Base-by-base conservation (phyloP, 2,113 vertebrate genomes). In the Alouatta palliata region DNA sequence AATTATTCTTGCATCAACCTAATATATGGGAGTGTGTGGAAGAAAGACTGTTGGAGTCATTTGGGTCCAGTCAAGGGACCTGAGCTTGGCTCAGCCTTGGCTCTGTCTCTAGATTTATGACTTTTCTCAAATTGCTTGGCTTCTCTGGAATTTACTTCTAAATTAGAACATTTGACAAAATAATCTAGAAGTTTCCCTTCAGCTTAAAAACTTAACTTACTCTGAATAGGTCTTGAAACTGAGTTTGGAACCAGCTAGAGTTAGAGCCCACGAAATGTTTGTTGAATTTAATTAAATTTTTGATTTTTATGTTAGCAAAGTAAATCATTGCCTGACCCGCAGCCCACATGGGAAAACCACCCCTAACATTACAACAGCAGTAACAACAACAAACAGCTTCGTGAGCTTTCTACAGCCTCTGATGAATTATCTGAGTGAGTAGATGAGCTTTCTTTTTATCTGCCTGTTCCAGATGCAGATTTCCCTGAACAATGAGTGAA, bases 141-240 rank as follows among this genome's bases (percentile, higher is more conserved):
- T 54, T 90, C 70, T 76, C 79, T 52, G 35, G 52, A 64, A 47
- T 84, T 85, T 32, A 45, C 25, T 20, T 90, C 40, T 77, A 91
- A 49, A 30, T 32, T 58, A 40, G 30, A 37, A 76, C 56, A 16
- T 56, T 88, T 77, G 47, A 77, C 43, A 77, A 91, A 91, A 84
- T 40, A 66, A 89, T 37, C 82, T 49, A 37, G 58, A 94, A 40
- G 47, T 95, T 83, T 54, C 79, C 49, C 84, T 95, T 90, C 40
- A 20, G 43, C 70, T 81, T 35, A 54, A 84, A 84, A 90, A 84
- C 20, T 19, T 75, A 86, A 20, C 83, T 93, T 35, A 30, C 25
- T 89, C 47, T 81, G 66, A 94, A 91, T 37, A 84, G 64, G 30
- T 30, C 56, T 93, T 90, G 83, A 94, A 80, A 87, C 23, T 49